Evolutionary conservation across 2,797 vertebrate species (phyloP), one percentile per base, ranked within the genome.

Genomic region (Urocyon cinereoargenteus): DNA sequence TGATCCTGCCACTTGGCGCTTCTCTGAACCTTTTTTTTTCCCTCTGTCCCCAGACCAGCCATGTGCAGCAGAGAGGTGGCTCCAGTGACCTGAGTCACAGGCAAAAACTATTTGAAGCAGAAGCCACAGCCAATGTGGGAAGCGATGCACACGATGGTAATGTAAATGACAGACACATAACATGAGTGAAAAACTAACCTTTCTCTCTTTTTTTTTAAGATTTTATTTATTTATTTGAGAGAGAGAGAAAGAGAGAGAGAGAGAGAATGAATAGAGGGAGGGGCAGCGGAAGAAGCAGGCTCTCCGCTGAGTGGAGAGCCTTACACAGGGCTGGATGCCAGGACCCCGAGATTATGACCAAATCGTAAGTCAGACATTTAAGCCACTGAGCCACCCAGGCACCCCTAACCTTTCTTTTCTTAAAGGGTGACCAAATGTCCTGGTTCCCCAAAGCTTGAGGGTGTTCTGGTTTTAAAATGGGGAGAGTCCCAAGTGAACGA

Each of bases 11-110:
- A 11, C 66, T n/a, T 68, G 3, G 16, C 21, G 22, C 53, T 12
- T 34, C 40, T 40, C 59, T 7, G 14, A 2, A 5, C 24, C 4
- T 59, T 51, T 5, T 45, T 55, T 26, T 53, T 55, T 26, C 7
- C 7, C 26, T 77, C 68, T 14, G 22, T 21, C 18, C 31, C 40
- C 11, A 55, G 87, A 70, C 53, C 28, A 22, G 19, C 4, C 28
- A 6, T 18, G 21, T 7, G 28, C 49, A 13, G 53, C 22, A 18
- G 36, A 72, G 45, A 26, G 8, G 31, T 4, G 3, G 28, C n/a
- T 36, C 45, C 24, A 0, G 16, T 45, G 28, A 22, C 36, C 72
- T 3, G 40, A 40, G 36, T 13, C 13, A 0, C 1, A 3, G 61
- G 53, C 70, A 16, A 45, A 75, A 86, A 19, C 26, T 36, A 3